Evolutionary conservation across 2,888 invertebrate species (phyloP), one percentile per base, ranked within the genome.

Genomic region (Elmis aenea): DNA sequence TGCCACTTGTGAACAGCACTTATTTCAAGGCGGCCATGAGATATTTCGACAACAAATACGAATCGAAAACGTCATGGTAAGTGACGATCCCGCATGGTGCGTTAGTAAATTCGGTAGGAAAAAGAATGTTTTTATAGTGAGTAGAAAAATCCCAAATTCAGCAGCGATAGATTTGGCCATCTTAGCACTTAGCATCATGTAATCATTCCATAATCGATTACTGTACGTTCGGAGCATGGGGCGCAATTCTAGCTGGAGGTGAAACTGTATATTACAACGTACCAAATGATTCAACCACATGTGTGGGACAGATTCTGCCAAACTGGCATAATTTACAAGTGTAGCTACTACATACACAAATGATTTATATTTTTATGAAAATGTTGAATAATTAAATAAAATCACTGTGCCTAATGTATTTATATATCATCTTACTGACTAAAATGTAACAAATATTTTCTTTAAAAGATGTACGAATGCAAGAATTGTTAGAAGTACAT

Each of bases 141-240:
- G 67, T 39, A 64, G 59, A 26, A 56, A 49, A 35, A 53, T 50
- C 36, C 60, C 51, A 24, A 64, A 65, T 48, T 51, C 65, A 16
- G 64, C 69, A 20, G 67, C 66, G 5, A 53, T 68, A 40, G 73
- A 73, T 58, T 52, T 73, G 47, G 71, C 73, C 11, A 61, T 71
- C 28, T 57, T 73, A 58, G n/a, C n/a, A n/a, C n/a, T n/a, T n/a
- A n/a, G 68, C 71, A 13, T 60, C 70, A 5, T 73, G 72, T 51
- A 72, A 73, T 54, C 74, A 75, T 53, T 68, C 70, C 16, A 70
- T 75, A 37, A 69, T 70, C 45, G 71, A 72, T 55, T 73, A 73
- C 48, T 72, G 72, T 6, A 73, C 71, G 16, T 73, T 68, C 49
- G 72, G 72, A 5, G 65, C 68, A 32, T 73, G 72, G 72, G 71